Percentiles rank a stretch among this genome's conserved stretches.
These are phyloP conservation scores for Sus scrofa DNA, from an alignment of 2,113 vertebrate genomes.

Conservation along the genomic window DNA sequence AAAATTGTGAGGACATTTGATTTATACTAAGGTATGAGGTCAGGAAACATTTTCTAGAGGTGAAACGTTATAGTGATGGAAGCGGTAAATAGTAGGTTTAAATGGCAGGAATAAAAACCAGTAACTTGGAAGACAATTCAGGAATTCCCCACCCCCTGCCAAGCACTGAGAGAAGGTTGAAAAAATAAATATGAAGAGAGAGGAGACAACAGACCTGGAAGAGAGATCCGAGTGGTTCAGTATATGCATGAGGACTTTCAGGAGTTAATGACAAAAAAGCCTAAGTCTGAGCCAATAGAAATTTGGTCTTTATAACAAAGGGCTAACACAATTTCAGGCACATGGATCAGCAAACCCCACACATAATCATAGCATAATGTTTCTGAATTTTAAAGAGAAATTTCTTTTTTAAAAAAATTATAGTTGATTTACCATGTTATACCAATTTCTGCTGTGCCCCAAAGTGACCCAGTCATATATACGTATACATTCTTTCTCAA, in stretches of 20 bases:
- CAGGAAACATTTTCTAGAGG: background rate
- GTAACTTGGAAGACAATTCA: background rate
- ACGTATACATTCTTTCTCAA: no score
- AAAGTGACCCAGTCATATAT: no score
- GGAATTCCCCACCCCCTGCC: conserved; percentile 3
- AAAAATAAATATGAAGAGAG: background rate
- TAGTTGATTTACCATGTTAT: no score
- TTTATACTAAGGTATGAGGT: background rate
- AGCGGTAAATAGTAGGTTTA: background rate
- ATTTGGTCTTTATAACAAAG: background rate
- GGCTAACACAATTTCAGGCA: background rate
- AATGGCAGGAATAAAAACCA: background rate
- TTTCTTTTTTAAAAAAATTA: background rate
- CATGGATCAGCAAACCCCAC: background rate
- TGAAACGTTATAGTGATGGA: background rate
- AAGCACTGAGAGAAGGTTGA: background rate
- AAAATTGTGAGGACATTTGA: background rate
- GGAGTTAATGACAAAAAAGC: background rate
- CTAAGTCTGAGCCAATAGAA: background rate
- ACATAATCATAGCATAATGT: background rate
- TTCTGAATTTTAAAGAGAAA: conserved; percentile 18
- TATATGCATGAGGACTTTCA: background rate
- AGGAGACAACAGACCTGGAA: background rate
- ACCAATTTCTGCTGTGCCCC: no score
- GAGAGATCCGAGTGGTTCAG: background rate